A percentile compares a stretch with the other conserved stretches of the same genome.
Conservation (phyloP, 2,888 invertebrate genomes). For the Catonia carolina region DNA sequence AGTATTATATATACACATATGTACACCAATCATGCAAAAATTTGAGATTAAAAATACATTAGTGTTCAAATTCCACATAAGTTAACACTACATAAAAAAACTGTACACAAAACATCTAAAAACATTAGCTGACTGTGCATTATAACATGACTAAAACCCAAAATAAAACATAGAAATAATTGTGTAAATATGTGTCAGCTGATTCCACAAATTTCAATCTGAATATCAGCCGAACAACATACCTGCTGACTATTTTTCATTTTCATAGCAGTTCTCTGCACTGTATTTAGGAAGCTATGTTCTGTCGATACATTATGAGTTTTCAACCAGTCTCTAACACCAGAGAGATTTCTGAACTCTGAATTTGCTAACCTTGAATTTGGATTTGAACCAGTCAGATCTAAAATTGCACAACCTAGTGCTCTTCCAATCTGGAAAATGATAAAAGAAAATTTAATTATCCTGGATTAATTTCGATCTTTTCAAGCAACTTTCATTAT, state of each 20-base stretch:
- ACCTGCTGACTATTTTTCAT: constrained; percentile 3
- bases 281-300: not conserved
- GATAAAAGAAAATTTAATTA: no score
- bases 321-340: constrained; percentile 57
- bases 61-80: no score
- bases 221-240: not conserved
- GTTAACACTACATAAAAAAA: no score
- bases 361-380: constrained; percentile 74
- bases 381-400: constrained; percentile 73
- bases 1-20: no score
- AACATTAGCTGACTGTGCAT: no score
- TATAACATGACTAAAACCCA: no score
- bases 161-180: no score
- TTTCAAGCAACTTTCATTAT: no score
- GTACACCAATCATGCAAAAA: no score
- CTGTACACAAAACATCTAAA: no score
- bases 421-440: constrained; percentile 67
- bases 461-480: no score
- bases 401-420: constrained; percentile 74
- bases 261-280: not conserved
- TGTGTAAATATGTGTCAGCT: not conserved
- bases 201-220: constrained; percentile 5
- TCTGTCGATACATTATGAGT: constrained; percentile 15
- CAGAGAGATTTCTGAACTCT: constrained; percentile 63
- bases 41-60: no score